Conservation (phyloP, 2,113 vertebrate genomes). For the Garra rufa region DNA sequence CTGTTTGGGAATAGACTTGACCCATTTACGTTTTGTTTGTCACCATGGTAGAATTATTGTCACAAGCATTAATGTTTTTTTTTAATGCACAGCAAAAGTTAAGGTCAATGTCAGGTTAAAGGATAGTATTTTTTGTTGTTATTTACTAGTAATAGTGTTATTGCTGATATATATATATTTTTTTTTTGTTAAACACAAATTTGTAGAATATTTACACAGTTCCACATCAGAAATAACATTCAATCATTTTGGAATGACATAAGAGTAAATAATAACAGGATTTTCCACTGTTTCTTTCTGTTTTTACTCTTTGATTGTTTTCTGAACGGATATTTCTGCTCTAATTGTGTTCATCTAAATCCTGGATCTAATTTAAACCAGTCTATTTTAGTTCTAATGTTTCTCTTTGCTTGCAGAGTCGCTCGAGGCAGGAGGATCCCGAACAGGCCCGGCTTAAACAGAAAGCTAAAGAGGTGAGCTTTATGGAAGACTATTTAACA, state of each 20-base stretch:
- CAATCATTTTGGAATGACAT: not conserved
- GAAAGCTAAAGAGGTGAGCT: constrained; percentile 95
- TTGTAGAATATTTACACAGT: not conserved
- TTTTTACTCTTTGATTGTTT: not conserved
- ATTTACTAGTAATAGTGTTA: not conserved
- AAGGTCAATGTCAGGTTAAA: not conserved
- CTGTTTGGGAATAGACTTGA: constrained; percentile 41
- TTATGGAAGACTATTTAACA: constrained; percentile 67
- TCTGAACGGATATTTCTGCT: not conserved
- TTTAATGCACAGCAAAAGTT: not conserved
- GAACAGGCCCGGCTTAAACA: constrained; percentile 90
- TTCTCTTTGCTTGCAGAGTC: constrained; percentile 78
- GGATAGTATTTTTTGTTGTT: not conserved
- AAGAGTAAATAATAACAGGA: not conserved
- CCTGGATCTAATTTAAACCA: not conserved
- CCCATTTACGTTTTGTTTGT: constrained; percentile 38
- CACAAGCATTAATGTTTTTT: not conserved
- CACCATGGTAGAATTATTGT: not conserved
- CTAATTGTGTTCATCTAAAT: not conserved
- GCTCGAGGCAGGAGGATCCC: constrained; percentile 94
- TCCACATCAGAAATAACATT: not conserved
- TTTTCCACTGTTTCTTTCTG: not conserved
- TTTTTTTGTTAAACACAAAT: not conserved
- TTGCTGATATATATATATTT: not conserved
- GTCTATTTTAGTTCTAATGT: constrained; percentile 8